Evolutionary conservation across 1,140 invertebrate species (phyloP), one percentile per base, ranked within the genome.

Genomic region (Mycetomoellerius zeteki): DNA sequence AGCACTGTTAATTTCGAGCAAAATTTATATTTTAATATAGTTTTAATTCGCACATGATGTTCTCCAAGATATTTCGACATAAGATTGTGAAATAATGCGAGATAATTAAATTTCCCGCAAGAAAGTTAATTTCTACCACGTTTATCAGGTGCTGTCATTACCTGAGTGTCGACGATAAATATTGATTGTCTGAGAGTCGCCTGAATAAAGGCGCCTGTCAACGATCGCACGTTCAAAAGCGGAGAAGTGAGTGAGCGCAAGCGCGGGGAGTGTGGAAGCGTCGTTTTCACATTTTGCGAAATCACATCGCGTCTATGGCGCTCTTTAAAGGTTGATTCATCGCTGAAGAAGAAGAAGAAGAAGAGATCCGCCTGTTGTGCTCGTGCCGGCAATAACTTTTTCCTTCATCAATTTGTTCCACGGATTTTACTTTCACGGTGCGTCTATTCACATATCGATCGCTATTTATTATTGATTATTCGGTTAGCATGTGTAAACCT

Each of bases 221-320:
- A 69, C 77, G 56, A 65, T 73, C 56, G 80, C 65, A 16, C 24
- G 60, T 10, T 58, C n/a, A 16, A 58, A 21, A 27, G 50, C 19
- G 33, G 14, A 24, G 75, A 33, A 24, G 56, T n/a, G 67, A 73
- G 73, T 37, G 30, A 69, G 24, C 19, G 30, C 19, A 33, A 69
- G 21, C 21, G 60, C 21, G 60, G 47, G 24, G 1, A 33, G 3
- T 24, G 27, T 19, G 78, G 30, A 47, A 67, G 33, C 21, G 43
- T 37, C 81, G 71, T 87, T 84, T 87, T 87, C 78, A 78, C 81
- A 73, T 87, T 85, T 85, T 76, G 50, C 71, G 86, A 62, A 69
- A 86, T 54, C 62, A 37, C 69, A 37, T 73, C 58, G 67, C 67
- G 27, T n/a, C 8, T 54, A 24, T 2, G 19, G 14, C 37, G 82